Percentiles rank a stretch among this genome's conserved stretches.
Conservation (phyloP, 2,113 vertebrate genomes). For the Cairina moschata region DNA sequence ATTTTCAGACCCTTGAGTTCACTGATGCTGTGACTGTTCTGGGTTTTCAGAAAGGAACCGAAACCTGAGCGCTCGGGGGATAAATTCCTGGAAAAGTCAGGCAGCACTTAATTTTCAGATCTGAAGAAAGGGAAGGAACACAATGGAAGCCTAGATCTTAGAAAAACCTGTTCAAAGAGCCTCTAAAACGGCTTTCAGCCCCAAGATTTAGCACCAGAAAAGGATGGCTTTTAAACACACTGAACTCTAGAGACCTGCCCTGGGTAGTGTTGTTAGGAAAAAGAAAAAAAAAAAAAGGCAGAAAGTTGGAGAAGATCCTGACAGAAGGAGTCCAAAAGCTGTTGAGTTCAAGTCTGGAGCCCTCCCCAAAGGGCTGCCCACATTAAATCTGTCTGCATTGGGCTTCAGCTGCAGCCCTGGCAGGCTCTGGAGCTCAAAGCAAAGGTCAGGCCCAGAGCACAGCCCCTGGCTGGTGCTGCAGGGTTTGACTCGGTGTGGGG, state of each 20-base stretch:
- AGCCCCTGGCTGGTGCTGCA: fast-evolving
- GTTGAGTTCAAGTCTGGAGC: neutral
- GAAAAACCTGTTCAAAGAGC: neutral
- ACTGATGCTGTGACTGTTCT: neutral
- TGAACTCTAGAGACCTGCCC: neutral
- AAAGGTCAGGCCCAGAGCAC: neutral
- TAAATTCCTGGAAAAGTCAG: neutral
- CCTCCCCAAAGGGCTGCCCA: neutral
- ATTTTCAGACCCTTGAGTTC: neutral
- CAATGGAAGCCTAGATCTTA: neutral
- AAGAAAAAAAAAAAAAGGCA: neutral
- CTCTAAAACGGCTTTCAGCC: neutral
- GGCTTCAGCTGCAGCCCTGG: neutral
- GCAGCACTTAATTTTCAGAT: neutral
- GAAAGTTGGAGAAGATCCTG: neutral
- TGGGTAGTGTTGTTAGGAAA: neutral
- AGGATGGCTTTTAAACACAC: neutral
- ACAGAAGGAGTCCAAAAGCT: neutral
- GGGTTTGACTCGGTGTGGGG: neutral
- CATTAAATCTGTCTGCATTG: neutral
- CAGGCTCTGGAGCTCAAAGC: neutral
- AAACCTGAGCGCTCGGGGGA: neutral
- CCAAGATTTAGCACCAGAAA: neutral
- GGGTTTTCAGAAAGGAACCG: neutral
- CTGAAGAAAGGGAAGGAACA: neutral